Evolutionary conservation across 2,113 vertebrate species (phyloP), one percentile per base, ranked within the genome.

Genomic region (Sebastes fasciatus): DNA sequence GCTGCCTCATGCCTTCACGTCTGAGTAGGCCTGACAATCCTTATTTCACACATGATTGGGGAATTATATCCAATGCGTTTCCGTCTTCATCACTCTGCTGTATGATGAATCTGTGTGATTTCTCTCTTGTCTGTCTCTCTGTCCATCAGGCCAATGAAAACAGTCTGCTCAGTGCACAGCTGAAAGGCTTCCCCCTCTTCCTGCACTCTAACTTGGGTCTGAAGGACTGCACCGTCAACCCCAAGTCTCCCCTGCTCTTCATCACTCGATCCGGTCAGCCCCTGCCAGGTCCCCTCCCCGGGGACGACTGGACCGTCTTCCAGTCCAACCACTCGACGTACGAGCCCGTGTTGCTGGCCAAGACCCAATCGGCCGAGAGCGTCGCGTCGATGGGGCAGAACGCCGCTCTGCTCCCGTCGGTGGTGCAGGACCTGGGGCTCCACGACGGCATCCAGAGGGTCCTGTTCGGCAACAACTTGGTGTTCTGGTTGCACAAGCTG

Each of bases 321-420:
- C 98, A 99, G 93, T 99, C 98, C 71, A 99, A 99, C 93, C 98
- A 99, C 90, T 98, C 98, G 48, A 99, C 98, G 12, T 99, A 99
- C 0, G 97, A 98, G 92, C 97, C 98, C 0, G 97, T 99, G 79
- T 93, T 99, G 79, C 94, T 99, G 90, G 98, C 98, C 81, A 99
- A 99, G 92, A 98, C 98, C 7, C 97, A 97, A 69, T 98, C 97
- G 0, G 97, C 97, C 0, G 98, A 99, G 93, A 98, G 96, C 63
- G 93, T 98, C 5, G 96, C 97, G 0, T 96, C 97, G 71, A 95
- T 98, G 90, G 97, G 97, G 0, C 94, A 97, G 10, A 97, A 97
- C 0, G 96, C 97, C 0, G 97, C 97, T 0, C 95, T 99, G 84
- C 98, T 99, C 8, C 97, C 98, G 12, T 98, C 98, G 0, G 98